Evolutionary conservation across 2,797 vertebrate genomes (phyloP).

Genomic region (Botia almorhae): DNA sequence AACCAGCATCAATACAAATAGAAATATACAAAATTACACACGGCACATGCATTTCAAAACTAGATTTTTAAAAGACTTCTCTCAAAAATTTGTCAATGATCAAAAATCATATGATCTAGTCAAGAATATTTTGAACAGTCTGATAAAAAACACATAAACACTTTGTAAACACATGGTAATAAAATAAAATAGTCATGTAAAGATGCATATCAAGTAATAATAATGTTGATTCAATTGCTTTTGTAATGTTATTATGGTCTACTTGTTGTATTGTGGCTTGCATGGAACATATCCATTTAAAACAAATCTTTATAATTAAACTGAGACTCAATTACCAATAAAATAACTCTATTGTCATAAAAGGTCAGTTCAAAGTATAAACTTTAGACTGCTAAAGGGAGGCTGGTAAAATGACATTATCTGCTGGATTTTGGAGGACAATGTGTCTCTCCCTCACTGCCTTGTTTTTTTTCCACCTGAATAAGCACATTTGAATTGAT

Average conservation of each 20-base stretch:
- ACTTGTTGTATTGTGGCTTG: background rate
- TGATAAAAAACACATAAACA: no score
- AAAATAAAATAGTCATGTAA: no score
- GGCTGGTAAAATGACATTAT: conserved; percentile 50
- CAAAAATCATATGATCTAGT: no score
- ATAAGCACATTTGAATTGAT: conserved; percentile 80
- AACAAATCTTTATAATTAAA: conserved; percentile 4
- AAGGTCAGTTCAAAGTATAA: conserved; percentile 12
- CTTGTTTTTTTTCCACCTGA: conserved; percentile 82
- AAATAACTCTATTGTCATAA: background rate
- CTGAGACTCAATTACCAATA: background rate
- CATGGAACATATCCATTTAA: background rate
- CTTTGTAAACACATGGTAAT: no score
- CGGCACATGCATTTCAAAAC: no score
- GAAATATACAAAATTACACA: no score
- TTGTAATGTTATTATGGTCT: background rate
- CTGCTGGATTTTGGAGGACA: conserved; percentile 64
- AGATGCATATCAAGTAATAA: no score
- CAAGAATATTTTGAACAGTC: no score
- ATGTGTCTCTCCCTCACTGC: conserved; percentile 69
- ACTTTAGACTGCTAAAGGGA: conserved; percentile 17
- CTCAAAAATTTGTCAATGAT: no score
- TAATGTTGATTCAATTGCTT: background rate
- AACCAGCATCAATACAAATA: no score
- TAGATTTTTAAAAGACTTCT: no score